Evolutionary conservation across 2,113 vertebrate genomes (phyloP), one percentile per base, ranked within the genome.

Genomic region (Mastomys coucha): DNA sequence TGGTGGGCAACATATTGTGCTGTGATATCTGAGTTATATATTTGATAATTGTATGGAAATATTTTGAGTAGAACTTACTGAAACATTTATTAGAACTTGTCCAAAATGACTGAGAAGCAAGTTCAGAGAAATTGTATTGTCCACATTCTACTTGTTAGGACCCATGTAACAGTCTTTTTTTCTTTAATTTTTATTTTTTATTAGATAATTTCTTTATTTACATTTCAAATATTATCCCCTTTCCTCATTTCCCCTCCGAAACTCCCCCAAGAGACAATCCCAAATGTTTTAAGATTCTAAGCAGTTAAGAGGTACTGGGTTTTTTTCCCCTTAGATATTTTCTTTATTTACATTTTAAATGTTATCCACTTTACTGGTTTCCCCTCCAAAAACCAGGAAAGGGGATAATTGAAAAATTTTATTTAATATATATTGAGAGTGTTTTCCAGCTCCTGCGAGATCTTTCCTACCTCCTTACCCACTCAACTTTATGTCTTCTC

Each of bases 271-370:
- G 78, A 87, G 95, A 91, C 6, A 49, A 36, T 75, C 73, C n/a
- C 51, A 89, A 76, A 60, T 89, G 24, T 69, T 94, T 72, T 94
- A 86, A 88, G 94, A 88, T 93, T 91, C 49, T 84, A n/a, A 93
- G 36, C 49, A 51, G 45, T 36, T 22, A 77, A 91, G 51, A 78
- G 80, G 12, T 82, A 45, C 16, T 90, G 17, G 45, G 45, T 45
- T 45, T 45, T 45, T 45, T 45, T 45, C 45, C 45, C 45, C 45
- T 45, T 45, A 45, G 45, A 45, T 45, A 45, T 45, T 45, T 45
- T 45, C 45, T 45, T 45, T 45, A 45, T 45, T 45, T 45, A 45
- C 45, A 45, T 45, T 45, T 45, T 45, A 45, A 45, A 45, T 45
- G 45, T 45, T 45, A 45, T 45, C 45, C 5, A 3, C 45, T 45